Evolutionary conservation across 2,888 invertebrate genomes (phyloP).

Genomic region (Polydrusus cervinus): DNA sequence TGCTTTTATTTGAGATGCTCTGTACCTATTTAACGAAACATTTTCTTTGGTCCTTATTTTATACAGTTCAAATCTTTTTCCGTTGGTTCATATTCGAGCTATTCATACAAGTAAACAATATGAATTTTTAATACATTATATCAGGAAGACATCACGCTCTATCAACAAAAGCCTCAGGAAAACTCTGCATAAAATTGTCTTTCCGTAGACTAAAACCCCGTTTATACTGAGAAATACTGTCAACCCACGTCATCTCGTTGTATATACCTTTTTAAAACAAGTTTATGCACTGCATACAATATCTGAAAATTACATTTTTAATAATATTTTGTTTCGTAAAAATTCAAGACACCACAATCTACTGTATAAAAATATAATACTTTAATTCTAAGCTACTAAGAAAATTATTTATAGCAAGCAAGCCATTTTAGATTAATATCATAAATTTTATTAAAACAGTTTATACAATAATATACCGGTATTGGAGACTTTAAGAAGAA

Average conservation of each 20-base stretch:
- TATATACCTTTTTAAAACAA: background rate
- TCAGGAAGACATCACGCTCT: conserved; percentile 45
- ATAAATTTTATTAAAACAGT: too few species aligned
- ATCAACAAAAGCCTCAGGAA: conserved; percentile 41
- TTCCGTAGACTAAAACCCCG: conserved; percentile 33
- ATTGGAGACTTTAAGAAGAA: too few species aligned
- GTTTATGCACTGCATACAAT: background rate
- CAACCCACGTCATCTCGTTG: background rate
- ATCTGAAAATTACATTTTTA: background rate
- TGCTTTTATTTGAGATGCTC: too few species aligned
- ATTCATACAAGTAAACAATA: conserved; percentile 45
- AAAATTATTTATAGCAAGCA: too few species aligned
- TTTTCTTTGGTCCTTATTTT: background rate
- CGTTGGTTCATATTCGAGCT: conserved; percentile 29
- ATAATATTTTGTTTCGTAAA: background rate
- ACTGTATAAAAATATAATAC: too few species aligned
- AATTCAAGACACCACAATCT: too few species aligned
- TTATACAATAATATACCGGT: too few species aligned
- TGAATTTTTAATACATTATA: conserved; percentile 50
- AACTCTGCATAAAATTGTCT: conserved; percentile 33
- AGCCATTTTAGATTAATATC: too few species aligned
- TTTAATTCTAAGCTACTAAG: too few species aligned
- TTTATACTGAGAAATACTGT: conserved; percentile 35
- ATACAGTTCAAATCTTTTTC: conserved; percentile 15
- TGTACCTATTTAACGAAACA: background rate